A percentile compares a stretch with the other conserved stretches of the same genome.
These are phyloP conservation scores for Enteromius anoplus DNA, from an alignment of 2,797 vertebrate species.

Conservation along the genomic window DNA sequence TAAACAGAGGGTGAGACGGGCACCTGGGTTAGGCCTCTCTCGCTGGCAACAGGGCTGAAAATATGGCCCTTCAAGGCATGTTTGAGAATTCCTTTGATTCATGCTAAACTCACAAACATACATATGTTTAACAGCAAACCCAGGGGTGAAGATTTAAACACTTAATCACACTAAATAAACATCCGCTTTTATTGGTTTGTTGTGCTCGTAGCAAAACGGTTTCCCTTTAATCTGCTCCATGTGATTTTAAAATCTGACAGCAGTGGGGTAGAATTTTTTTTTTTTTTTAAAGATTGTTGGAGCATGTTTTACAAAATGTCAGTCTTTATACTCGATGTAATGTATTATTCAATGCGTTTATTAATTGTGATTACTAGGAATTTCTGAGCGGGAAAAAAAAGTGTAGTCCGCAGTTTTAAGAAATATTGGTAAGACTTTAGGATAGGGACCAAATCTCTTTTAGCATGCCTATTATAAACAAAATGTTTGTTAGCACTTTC, in stretches of 20 bases:
- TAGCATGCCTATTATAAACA: too few species aligned
- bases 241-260: background rate
- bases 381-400: background rate
- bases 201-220: background rate
- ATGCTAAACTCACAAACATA: constrained; percentile 34
- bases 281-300: background rate
- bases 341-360: background rate
- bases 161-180: constrained; percentile 35
- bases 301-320: background rate
- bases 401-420: background rate
- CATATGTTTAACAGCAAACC: constrained; percentile 24
- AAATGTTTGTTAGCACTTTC: too few species aligned
- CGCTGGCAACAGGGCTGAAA: constrained; percentile 14
- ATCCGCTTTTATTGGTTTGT: constrained; percentile 9
- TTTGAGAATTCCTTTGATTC: constrained; percentile 36
- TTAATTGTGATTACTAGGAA: too few species aligned
- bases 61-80: constrained; percentile 39
- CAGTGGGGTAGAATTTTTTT: background rate
- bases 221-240: background rate
- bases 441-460: too few species aligned
- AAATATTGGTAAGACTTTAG: background rate
- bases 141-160: constrained; percentile 29
- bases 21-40: constrained; percentile 10
- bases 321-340: background rate
- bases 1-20: constrained; percentile 38